Base-by-base conservation (phyloP, 2,888 invertebrate genomes). In the Hololepta plana region DNA sequence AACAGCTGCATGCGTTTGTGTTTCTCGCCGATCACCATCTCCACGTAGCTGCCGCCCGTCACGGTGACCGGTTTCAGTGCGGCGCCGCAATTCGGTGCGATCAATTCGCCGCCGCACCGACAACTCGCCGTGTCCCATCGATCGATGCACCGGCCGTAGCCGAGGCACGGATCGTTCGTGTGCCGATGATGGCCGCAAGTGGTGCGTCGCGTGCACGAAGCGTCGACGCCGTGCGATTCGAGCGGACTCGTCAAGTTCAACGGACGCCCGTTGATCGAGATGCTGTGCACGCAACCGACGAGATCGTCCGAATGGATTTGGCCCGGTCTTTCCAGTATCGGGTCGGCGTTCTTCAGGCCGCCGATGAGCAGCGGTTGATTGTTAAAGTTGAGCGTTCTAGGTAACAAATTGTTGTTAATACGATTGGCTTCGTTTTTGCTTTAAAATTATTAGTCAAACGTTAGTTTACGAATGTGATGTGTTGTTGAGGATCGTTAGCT, bases 231-330 rank as follows among this genome's bases (percentile, higher is more conserved):
- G 4, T 70, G 62, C 3, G 79, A 70, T 25, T 70, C 60, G 2
- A 82, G 39, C 0, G 88, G 84, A 38, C 64, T 72, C 31, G 80
- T 80, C 26, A 90, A 57, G 46, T 90, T 88, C 12, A 90, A 49
- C 1, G 72, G 59, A 12, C 85, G 67, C 3, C 88, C 90, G 44
- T 93, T 90, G 27, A 93, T 69, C 0, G 79, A 70, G 2, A 91
- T 76, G 38, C 85, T 85, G 45, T 90, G 87, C 37, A 93, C 71
- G 46, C 95, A 95, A 4, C 95, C 95, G 9, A 91, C 75, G 32
- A 95, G 72, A 49, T 93, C 91, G 46, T 91, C 90, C 0, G 88
- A 76, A 42, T 77, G 77, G 19, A 93, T 71, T 55, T 91, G 90
- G 0, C 85, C 87, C 0, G 84, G 84, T 22, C 88, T 67, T 49